phyloP scores from a whole-genome alignment of 2,113 vertebrate genomes.

The Garra rufa region DNA sequence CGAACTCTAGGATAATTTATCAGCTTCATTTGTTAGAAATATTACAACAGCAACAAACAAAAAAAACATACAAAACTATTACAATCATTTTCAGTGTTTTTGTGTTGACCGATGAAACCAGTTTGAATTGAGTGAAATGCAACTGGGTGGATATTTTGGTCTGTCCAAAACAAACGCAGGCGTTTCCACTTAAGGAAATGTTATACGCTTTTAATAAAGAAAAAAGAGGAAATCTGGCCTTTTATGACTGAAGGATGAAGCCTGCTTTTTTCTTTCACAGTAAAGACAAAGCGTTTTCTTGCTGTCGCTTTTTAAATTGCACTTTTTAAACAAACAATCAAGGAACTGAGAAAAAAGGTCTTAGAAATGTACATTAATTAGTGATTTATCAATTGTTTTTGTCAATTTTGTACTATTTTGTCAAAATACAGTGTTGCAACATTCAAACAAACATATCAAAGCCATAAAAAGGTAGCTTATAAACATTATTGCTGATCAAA shows the following conservation, averaged over 20 bases:
- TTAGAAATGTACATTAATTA: neutral
- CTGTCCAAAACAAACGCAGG: conserved; percentile 34
- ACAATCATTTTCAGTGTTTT: conserved; percentile 68
- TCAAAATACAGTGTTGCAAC: conserved; percentile 27
- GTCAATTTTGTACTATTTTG: conserved; percentile 25
- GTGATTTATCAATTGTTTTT: conserved; percentile 28
- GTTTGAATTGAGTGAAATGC: conserved; percentile 58
- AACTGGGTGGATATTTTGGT: conserved; percentile 55
- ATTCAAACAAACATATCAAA: conserved; percentile 30
- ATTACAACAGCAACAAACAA: conserved; percentile 63
- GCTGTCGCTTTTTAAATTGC: conserved; percentile 25
- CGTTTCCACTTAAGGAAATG: neutral
- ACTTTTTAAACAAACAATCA: conserved; percentile 27
- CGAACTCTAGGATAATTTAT: conserved; percentile 55
- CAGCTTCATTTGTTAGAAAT: conserved; percentile 66
- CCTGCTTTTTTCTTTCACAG: conserved; percentile 22
- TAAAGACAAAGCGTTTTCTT: conserved; percentile 14
- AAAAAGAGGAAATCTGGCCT: neutral
- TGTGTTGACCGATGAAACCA: conserved; percentile 52
- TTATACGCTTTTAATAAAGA: neutral
- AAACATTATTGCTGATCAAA: conserved; percentile 51
- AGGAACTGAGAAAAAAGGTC: conserved; percentile 14
- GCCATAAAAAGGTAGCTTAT: conserved; percentile 30
- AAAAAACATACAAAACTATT: conserved; percentile 65
- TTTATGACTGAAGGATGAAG: neutral